These are phyloP conservation scores for Diogma glabrata DNA, from an alignment of 2,888 invertebrate genomes.

Conservation along the genomic window DNA sequence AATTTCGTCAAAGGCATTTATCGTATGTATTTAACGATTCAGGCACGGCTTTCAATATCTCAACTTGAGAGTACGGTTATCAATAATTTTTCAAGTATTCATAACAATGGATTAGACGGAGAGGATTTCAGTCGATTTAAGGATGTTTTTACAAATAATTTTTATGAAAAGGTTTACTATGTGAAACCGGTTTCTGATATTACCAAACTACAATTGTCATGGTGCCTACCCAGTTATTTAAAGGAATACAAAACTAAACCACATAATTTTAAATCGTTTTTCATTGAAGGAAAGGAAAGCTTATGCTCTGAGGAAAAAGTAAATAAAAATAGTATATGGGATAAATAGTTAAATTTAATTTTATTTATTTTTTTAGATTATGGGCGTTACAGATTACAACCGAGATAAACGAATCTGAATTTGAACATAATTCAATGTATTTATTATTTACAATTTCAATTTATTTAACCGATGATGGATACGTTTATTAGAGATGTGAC, in stretches of 20 bases:
- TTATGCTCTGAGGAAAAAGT: no score
- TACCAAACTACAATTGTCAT: slow-evolving; percentile 45
- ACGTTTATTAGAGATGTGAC: no score
- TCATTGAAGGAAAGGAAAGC: slow-evolving; percentile 77
- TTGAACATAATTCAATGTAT: slow-evolving; percentile 68
- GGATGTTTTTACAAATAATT: slow-evolving; percentile 30
- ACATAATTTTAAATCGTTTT: slow-evolving; percentile 57
- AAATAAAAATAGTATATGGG: no score
- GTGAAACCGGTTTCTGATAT: slow-evolving; percentile 65
- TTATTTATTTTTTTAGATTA: no score
- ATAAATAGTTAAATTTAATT: no score
- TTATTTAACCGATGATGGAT: slow-evolving; percentile 65
- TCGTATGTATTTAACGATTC: slow-evolving; percentile 76
- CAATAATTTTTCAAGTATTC: slow-evolving; percentile 55
- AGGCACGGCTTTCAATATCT: slow-evolving; percentile 43
- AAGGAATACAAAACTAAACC: slow-evolving; percentile 34
- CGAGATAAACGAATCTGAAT: slow-evolving; percentile 62
- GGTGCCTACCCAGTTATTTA: slow-evolving; percentile 30
- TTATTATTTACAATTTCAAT: slow-evolving; percentile 62
- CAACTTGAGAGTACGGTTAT: slow-evolving; percentile 31
- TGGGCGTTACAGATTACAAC: slow-evolving; percentile 64
- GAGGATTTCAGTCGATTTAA: slow-evolving; percentile 46
- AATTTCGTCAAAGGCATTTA: slow-evolving; percentile 71
- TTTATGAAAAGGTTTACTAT: slow-evolving; percentile 42
- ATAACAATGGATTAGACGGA: slow-evolving; percentile 49